Conservation (phyloP, 1,140 invertebrate genomes). For the Listronotus oregonensis region DNA sequence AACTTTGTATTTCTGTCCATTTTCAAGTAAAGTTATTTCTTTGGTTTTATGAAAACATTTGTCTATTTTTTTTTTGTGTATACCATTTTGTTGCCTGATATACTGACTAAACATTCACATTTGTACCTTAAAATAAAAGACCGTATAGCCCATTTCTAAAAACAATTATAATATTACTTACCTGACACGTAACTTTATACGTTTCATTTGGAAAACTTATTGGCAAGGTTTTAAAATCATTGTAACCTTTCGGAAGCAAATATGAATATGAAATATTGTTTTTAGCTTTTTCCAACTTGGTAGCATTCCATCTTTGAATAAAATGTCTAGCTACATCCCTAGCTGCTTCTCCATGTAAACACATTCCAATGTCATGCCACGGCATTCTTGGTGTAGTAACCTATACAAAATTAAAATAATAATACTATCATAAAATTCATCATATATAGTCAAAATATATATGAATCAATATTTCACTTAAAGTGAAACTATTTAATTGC, state of each 20-base stretch:
- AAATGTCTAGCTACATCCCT: conserved; percentile 95
- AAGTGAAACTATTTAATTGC: too few species aligned
- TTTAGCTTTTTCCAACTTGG: conserved; percentile 82
- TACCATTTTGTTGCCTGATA: too few species aligned
- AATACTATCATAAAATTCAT: too few species aligned
- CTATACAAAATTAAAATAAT: conserved; percentile 17
- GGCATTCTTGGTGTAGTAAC: conserved; percentile 92
- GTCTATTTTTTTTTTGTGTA: too few species aligned
- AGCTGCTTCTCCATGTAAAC: conserved; percentile 83
- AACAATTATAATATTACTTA: conserved; percentile 50
- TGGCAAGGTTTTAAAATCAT: conserved; percentile 49
- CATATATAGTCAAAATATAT: too few species aligned
- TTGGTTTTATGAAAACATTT: too few species aligned
- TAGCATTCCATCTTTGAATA: conserved; percentile 96
- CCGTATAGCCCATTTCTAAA: too few species aligned
- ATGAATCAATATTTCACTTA: too few species aligned
- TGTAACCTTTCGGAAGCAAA: conserved; percentile 87
- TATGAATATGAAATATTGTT: conserved; percentile 82
- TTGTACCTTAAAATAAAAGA: too few species aligned
- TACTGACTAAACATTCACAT: too few species aligned
- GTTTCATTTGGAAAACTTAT: conserved; percentile 60
- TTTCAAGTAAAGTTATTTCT: too few species aligned
- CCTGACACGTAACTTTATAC: conserved; percentile 73
- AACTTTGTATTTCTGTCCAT: too few species aligned
- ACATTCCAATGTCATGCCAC: conserved; percentile 94